These are phyloP conservation scores for Sinotaia quadrata DNA, from an alignment of 2,888 invertebrate genomes.

Conservation along the genomic window DNA sequence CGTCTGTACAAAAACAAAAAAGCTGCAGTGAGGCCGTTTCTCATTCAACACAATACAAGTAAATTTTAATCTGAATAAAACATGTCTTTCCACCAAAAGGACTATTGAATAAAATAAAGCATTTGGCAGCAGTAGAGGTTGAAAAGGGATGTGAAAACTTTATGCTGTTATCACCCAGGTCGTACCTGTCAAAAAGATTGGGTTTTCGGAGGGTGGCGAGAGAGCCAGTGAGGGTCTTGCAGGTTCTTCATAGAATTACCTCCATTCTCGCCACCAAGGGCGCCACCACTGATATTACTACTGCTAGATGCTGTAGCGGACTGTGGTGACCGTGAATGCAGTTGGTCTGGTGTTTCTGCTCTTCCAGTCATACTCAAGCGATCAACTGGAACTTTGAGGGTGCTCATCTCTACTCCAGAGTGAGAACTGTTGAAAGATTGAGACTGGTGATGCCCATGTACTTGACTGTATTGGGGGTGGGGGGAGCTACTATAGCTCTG, in stretches of 20 bases:
- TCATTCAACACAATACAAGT: not conserved
- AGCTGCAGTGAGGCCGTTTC: slow-evolving; percentile 15
- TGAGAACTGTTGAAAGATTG: not conserved
- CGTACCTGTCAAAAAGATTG: slow-evolving; percentile 26
- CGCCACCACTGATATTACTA: not conserved
- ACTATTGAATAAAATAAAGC: too few species aligned
- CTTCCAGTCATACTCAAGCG: slow-evolving; percentile 12
- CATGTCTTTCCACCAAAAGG: too few species aligned
- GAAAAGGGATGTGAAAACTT: too few species aligned
- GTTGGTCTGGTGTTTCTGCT: slow-evolving; percentile 12
- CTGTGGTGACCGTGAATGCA: slow-evolving; percentile 17
- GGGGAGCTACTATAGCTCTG: slow-evolving; percentile 11
- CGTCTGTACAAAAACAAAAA: too few species aligned
- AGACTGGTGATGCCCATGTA: not conserved
- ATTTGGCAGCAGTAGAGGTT: too few species aligned
- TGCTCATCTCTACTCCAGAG: slow-evolving; percentile 7
- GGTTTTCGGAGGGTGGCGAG: slow-evolving; percentile 17
- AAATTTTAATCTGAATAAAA: not conserved
- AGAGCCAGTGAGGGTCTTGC: slow-evolving; percentile 20
- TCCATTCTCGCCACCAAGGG: slow-evolving; percentile 18
- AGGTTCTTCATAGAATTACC: slow-evolving; percentile 25
- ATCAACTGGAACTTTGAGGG: slow-evolving; percentile 16
- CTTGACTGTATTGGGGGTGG: slow-evolving; percentile 7
- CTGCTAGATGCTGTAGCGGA: not conserved
- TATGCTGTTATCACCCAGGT: slow-evolving; percentile 18